Base-by-base conservation (phyloP, 2,113 vertebrate genomes). In the Lates calcarifer region DNA sequence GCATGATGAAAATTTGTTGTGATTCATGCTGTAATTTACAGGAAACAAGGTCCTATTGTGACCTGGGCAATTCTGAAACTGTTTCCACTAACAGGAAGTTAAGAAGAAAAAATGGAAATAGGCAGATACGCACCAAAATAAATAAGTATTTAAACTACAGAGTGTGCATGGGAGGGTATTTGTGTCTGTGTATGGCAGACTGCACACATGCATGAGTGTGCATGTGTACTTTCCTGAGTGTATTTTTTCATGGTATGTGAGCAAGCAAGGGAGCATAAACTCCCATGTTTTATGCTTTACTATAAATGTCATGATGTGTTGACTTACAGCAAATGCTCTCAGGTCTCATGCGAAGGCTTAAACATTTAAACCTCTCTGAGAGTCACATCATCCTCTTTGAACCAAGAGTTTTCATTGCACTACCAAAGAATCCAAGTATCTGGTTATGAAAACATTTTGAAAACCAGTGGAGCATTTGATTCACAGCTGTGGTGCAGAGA, bases 401-500 rank as follows among this genome's bases (percentile, higher is more conserved):
- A 73, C 11, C 18, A 22, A 22, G 11, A 64, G 24, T 77, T 67
- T 90, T 58, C 35, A 66, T 51, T 51, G 49, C 87, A 77, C 35
- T 64, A 64, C 28, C 55, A 24, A 35, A 53, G 58, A 81, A 84
- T 66, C 77, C 35, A 75, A 69, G 31, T 80, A 85, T 84, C 63
- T 82, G 84, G 72, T 75, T 77, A 69, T 64, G 75, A 78, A 86
- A 86, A 83, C 68, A 71, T 84, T 84, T 83, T 84, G 67, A 78
- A 81, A 81, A 61, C 53, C 76, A 77, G 63, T 84, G 83, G 70
- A 83, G 77, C 83, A 66, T 88, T 89, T 76, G 69, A 84, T 86
- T 81, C 83, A 73, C 78, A 92, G 85, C 90, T 89, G 81, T 89
- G 88, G 88, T 84, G 68, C 68, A 74, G 66, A 84, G 63, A 81